Evolutionary conservation across 2,888 invertebrate genomes (phyloP).

Genomic region (Microctonus brassicae): DNA sequence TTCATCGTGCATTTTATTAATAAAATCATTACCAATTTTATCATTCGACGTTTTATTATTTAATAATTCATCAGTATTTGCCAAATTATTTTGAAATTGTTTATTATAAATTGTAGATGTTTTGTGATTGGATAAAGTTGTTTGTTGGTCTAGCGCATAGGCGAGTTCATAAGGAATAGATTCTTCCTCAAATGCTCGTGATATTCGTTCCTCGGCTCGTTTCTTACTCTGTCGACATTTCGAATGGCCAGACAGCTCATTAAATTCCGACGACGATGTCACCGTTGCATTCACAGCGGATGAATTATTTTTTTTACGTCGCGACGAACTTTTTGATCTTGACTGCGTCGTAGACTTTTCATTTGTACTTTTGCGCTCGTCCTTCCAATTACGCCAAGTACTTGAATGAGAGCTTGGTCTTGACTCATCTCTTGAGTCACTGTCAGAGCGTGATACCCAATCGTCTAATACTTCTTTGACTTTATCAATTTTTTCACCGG

Average conservation of each 20-base stretch:
- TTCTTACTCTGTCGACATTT: slow-evolving; percentile 64
- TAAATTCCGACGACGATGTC: slow-evolving; percentile 1
- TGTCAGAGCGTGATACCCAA: slow-evolving; percentile 63
- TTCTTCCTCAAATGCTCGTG: slow-evolving; percentile 59
- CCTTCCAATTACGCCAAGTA: slow-evolving; percentile 9
- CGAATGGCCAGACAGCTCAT: slow-evolving; percentile 39
- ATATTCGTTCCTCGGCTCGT: slow-evolving; percentile 63
- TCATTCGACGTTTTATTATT: slow-evolving; percentile 7
- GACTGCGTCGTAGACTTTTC: not conserved
- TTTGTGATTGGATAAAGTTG: too few species aligned
- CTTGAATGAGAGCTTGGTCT: slow-evolving; percentile 20
- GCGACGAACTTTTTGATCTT: slow-evolving; percentile 27
- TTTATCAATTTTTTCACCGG: slow-evolving; percentile 62
- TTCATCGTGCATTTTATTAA: slow-evolving; percentile 1
- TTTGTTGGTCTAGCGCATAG: slow-evolving; percentile 3
- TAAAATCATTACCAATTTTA: not conserved
- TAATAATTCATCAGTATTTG: slow-evolving; percentile 13
- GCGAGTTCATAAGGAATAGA: slow-evolving; percentile 39
- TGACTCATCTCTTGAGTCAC: slow-evolving; percentile 51
- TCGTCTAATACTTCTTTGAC: slow-evolving; percentile 64
- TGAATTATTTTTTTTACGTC: slow-evolving; percentile 20
- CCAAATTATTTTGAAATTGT: slow-evolving; percentile 43
- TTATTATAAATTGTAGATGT: slow-evolving; percentile 41
- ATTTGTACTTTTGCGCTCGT: slow-evolving; percentile 15
- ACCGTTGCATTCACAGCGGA: not conserved